Evolutionary conservation across 2,888 invertebrate species (phyloP), one percentile per base, ranked within the genome.

Genomic region (Chrysolina haemoptera): DNA sequence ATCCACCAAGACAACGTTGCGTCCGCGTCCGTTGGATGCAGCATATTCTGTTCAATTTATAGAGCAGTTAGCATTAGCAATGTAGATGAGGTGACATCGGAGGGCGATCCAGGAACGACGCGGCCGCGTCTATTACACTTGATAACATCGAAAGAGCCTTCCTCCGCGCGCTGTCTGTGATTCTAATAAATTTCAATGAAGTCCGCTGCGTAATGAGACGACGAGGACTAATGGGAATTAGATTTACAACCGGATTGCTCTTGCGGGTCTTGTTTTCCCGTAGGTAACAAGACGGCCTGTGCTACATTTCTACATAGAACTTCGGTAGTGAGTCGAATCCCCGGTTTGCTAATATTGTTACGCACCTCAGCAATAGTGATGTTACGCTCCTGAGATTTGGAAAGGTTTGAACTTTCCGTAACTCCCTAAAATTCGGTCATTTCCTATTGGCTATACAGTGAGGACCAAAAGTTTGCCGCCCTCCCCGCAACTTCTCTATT

Each of bases 61-160:
- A 79, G 82, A 79, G 82, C 82, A 80, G 84, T 84, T 84, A 82
- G 75, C 83, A 85, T 85, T 84, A 82, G 85, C 83, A 84, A 79
- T 85, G 82, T 82, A 85, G 82, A 85, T 85, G 83, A 84, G 82
- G 79, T 81, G 81, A 80, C 82, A 80, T 76, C 71, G 76, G 73
- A 78, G 76, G 70, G 66, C 70, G 71, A 71, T 63, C 76, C 70
- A 71, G 69, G 70, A 27, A 53, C 72, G 59, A 41, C 12, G 20
- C 11, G 46, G 43, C 46, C 46, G 27, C 67, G n/a, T 68, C 68
- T 35, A 59, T 68, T 68, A 46, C 50, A 68, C 68, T 59, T 27
- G 68, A 68, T 68, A 68, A 68, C 53, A 68, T 68, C 70, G 70
- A 59, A 50, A 43, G 35, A 59, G 59, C 59, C 10, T 63, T 22